Evolutionary conservation across 2,888 invertebrate species (phyloP).

Genomic region (Congeria kusceri): DNA sequence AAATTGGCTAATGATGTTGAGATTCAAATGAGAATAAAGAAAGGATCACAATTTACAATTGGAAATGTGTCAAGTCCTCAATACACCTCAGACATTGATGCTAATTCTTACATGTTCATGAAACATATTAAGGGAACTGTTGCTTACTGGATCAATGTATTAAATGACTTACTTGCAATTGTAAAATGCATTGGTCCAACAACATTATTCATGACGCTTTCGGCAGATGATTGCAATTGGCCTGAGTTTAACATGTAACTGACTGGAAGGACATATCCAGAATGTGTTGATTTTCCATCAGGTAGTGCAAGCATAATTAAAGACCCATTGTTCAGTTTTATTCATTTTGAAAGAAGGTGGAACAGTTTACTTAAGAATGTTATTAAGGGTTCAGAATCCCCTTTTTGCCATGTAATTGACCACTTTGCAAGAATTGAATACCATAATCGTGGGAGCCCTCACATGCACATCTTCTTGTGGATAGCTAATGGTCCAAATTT

Average conservation of each 20-base stretch:
- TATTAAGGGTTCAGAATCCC: constrained; percentile 17
- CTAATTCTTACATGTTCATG: constrained; percentile 32
- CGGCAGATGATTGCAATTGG: constrained; percentile 34
- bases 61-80: constrained; percentile 7
- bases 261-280: neutral
- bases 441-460: constrained; percentile 29
- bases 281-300: constrained; percentile 8
- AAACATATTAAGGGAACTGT: constrained; percentile 30
- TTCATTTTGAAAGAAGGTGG: constrained; percentile 34
- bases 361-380: constrained; percentile 16
- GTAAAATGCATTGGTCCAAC: constrained; percentile 20
- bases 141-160: constrained; percentile 30
- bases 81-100: constrained; percentile 15
- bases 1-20: constrained; percentile 10
- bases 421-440: constrained; percentile 29
- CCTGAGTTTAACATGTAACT: constrained; percentile 17
- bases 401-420: constrained; percentile 29
- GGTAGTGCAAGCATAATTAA: constrained; percentile 29
- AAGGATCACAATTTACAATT: constrained; percentile 6
- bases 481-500: constrained; percentile 17
- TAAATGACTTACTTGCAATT: constrained; percentile 19
- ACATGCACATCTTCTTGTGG: constrained; percentile 36
- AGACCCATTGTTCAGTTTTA: constrained; percentile 25
- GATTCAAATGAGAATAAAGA: constrained; percentile 21
- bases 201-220: constrained; percentile 17